Conservation (phyloP, 2,113 vertebrate genomes). For the Pagrus major region DNA sequence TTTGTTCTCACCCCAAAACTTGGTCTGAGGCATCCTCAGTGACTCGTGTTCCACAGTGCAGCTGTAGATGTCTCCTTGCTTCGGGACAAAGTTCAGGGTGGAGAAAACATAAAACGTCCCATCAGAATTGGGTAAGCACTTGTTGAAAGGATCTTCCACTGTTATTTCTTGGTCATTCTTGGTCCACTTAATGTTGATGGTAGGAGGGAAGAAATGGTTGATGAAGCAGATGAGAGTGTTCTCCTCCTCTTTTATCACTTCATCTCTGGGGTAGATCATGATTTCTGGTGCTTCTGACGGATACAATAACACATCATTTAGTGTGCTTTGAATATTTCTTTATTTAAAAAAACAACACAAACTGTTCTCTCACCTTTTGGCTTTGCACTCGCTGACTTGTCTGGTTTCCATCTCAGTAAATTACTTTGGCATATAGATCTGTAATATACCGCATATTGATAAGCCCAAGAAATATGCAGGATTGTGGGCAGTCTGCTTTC, state of each 20-base stretch:
- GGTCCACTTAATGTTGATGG: constrained; percentile 49
- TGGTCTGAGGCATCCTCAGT: constrained; percentile 18
- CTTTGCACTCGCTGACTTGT: neutral
- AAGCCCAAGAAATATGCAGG: neutral
- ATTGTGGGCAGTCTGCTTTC: neutral
- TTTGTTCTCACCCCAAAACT: constrained; percentile 50
- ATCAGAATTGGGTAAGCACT: constrained; percentile 22
- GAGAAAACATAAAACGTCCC: constrained; percentile 37
- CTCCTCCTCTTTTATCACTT: constrained; percentile 17
- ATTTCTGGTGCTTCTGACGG: constrained; percentile 37
- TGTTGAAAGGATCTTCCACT: constrained; percentile 13
- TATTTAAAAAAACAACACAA: neutral
- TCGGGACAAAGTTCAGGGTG: constrained; percentile 35
- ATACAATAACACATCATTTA: neutral
- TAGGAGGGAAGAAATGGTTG: constrained; percentile 43
- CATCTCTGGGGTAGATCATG: constrained; percentile 40
- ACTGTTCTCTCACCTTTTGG: constrained; percentile 10
- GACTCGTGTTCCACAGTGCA: constrained; percentile 57
- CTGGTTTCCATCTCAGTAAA: neutral
- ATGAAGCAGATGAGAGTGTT: constrained; percentile 64
- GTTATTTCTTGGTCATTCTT: constrained; percentile 39
- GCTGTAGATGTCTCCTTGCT: constrained; percentile 54
- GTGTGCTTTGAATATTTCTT: neutral
- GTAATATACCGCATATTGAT: neutral
- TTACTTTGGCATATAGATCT: neutral